A percentile compares a stretch with the other conserved stretches of the same genome.
phyloP scores from a whole-genome alignment of 2,888 invertebrate species.

The Acronicta aceris region DNA sequence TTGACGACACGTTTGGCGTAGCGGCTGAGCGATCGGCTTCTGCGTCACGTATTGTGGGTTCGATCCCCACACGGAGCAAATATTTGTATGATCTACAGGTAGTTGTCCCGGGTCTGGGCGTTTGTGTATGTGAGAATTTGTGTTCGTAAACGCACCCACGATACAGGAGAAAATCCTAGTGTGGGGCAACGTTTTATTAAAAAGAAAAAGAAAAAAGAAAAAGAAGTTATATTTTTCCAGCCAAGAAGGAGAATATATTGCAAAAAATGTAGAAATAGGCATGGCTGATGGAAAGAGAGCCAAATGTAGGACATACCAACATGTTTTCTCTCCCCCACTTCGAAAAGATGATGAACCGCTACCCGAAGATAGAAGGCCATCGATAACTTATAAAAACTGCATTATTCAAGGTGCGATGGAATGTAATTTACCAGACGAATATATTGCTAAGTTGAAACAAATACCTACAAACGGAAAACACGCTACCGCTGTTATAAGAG shows the following conservation, averaged over 20 bases:
- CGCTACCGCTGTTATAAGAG: constrained; percentile 7
- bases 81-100: no score
- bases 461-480: constrained; percentile 39
- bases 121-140: no score
- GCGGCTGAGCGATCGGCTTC: no score
- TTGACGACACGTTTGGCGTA: no score
- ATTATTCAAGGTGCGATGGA: constrained; percentile 43
- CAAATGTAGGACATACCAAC: constrained; percentile 37
- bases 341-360: constrained; percentile 11
- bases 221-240: no score
- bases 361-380: constrained; percentile 42
- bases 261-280: constrained; percentile 33
- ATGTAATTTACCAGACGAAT: constrained; percentile 37
- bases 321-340: constrained; percentile 19
- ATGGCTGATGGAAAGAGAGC: constrained; percentile 1
- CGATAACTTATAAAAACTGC: constrained; percentile 42
- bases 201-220: no score
- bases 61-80: no score
- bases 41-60: no score
- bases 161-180: no score
- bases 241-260: constrained; percentile 46
- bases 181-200: no score
- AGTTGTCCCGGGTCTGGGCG: no score
- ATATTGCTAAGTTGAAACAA: constrained; percentile 30
- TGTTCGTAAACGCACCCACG: no score